Percentiles rank a stretch among this genome's conserved stretches.
Conservation (phyloP, 92 coral and sea anemone species). For the Montipora capitata region DNA sequence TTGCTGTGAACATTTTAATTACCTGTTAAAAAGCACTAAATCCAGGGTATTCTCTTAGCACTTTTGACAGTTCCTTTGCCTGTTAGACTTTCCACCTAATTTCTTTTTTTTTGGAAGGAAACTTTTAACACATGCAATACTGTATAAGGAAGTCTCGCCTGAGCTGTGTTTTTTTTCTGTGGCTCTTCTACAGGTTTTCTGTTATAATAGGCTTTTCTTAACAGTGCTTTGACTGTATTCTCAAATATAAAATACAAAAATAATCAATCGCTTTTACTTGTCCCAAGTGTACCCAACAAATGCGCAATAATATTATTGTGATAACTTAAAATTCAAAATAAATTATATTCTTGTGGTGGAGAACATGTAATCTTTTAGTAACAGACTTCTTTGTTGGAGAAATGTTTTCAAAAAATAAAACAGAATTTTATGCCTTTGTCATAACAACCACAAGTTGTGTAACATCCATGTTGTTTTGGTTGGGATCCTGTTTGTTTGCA, state of each 20-base stretch:
- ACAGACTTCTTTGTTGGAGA: neutral
- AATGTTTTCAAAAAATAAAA: too few species aligned
- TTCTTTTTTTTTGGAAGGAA: neutral
- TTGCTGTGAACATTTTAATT: neutral
- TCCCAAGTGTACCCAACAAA: neutral
- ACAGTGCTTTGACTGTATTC: neutral
- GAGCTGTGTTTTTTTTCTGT: neutral
- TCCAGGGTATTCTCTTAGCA: slow-evolving; percentile 17
- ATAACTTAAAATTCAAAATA: too few species aligned
- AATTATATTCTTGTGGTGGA: neutral
- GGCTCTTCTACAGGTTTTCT: neutral
- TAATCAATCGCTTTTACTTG: neutral
- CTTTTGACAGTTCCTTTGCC: slow-evolving; percentile 19
- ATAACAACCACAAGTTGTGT: too few species aligned
- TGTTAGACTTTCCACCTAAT: neutral
- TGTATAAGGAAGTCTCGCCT: neutral
- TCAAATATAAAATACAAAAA: neutral
- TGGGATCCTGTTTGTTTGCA: neutral
- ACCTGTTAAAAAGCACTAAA: neutral
- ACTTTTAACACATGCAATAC: neutral
- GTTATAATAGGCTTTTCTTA: neutral
- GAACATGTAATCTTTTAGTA: neutral
- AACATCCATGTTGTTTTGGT: too few species aligned
- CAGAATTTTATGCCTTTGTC: too few species aligned
- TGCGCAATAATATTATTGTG: neutral